Evolutionary conservation across 2,797 vertebrate species (phyloP).

Genomic region (Cottoperca gobio): DNA sequence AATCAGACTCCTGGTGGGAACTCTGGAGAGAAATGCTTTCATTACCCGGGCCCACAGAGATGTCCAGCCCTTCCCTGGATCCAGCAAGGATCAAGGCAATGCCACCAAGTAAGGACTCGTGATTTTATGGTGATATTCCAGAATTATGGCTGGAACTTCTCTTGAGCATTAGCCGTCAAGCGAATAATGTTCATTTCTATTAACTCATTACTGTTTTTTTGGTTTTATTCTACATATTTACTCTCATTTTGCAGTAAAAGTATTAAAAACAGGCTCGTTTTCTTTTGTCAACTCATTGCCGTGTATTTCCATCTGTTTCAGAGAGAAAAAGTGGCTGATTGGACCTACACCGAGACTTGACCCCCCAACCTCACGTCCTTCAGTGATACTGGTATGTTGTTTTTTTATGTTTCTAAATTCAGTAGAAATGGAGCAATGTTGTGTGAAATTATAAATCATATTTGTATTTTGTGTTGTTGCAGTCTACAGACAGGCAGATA

Average conservation of each 20-base stretch:
- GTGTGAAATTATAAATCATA: neutral
- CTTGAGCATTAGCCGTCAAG: neutral
- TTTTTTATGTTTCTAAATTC: neutral
- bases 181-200: neutral
- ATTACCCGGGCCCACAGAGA: conserved; percentile 91
- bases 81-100: conserved; percentile 78
- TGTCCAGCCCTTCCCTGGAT: conserved; percentile 88
- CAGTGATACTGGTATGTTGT: conserved; percentile 83
- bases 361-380: conserved; percentile 90
- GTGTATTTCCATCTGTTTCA: conserved; percentile 53
- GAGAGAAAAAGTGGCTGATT: conserved; percentile 93
- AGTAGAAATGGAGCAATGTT: neutral
- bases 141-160: neutral
- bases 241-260: neutral
- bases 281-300: neutral
- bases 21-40: conserved; percentile 90
- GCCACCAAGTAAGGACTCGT: conserved; percentile 88
- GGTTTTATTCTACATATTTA: neutral
- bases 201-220: neutral
- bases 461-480: conserved; percentile 29
- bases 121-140: neutral
- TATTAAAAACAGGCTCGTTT: neutral
- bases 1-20: conserved; percentile 91
- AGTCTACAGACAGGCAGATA: conserved; percentile 93
- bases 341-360: conserved; percentile 92